phyloP scores from a whole-genome alignment of 2,797 vertebrate genomes.

The Sciurus vulgaris region DNA sequence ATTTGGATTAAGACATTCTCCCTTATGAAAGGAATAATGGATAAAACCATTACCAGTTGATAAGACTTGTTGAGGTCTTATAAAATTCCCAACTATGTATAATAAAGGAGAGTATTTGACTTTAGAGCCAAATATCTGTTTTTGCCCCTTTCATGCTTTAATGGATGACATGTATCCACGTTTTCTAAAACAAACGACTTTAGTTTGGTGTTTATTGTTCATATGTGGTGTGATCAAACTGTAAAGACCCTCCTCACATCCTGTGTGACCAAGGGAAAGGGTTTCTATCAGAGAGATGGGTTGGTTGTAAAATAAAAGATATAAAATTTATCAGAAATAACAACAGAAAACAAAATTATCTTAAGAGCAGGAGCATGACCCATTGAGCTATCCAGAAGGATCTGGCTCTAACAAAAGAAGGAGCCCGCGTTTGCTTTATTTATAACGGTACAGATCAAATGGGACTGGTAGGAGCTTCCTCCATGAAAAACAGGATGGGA shows the following conservation, averaged over 20 bases:
- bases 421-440: too few species aligned
- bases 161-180: neutral
- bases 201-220: neutral
- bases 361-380: too few species aligned
- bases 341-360: too few species aligned
- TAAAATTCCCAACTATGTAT: neutral
- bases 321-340: too few species aligned
- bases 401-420: too few species aligned
- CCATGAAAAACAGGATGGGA: too few species aligned
- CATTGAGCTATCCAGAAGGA: too few species aligned
- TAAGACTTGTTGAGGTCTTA: neutral
- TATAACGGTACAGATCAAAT: too few species aligned
- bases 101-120: neutral
- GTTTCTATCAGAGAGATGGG: too few species aligned
- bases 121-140: neutral
- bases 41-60: neutral
- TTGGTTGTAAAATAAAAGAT: too few species aligned
- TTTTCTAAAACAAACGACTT: constrained; percentile 1
- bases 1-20: neutral
- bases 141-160: neutral
- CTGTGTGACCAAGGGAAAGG: too few species aligned
- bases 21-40: neutral
- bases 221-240: neutral
- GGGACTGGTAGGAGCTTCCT: too few species aligned
- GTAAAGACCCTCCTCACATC: neutral